These are phyloP conservation scores for Orthochromis malagaraziensis DNA, from an alignment of 2,113 vertebrate genomes.

Conservation along the genomic window DNA sequence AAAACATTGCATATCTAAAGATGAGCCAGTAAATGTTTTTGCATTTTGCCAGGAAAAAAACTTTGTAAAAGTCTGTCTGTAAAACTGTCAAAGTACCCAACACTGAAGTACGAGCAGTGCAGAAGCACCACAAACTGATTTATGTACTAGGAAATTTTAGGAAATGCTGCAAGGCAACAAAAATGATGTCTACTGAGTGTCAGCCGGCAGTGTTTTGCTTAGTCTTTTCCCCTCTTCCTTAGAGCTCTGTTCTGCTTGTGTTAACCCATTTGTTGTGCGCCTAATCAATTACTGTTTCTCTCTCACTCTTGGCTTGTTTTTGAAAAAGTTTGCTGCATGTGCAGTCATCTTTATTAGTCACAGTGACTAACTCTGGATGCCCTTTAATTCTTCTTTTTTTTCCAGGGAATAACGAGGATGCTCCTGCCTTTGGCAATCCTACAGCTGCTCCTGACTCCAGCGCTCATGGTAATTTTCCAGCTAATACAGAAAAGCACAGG, in stretches of 20 bases:
- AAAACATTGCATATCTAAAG: neutral
- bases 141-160: neutral
- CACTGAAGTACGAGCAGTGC: neutral
- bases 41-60: neutral
- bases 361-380: constrained; percentile 5
- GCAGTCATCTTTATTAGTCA: neutral
- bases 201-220: neutral
- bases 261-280: neutral
- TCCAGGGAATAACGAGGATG: constrained; percentile 39
- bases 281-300: neutral
- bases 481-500: neutral
- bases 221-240: neutral
- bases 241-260: neutral
- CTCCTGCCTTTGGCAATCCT: constrained; percentile 50
- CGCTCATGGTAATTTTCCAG: constrained; percentile 52
- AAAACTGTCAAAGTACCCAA: neutral
- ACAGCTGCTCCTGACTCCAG: constrained; percentile 65
- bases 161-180: neutral
- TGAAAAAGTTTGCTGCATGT: neutral
- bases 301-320: neutral
- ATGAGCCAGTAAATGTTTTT: neutral
- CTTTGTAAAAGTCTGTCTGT: neutral
- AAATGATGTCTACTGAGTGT: neutral
- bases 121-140: neutral
- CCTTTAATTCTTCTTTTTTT: neutral